Percentiles rank a stretch among this genome's conserved stretches.
These are phyloP conservation scores for Andrena trimmerana DNA, from an alignment of 2,888 invertebrate genomes.

Conservation along the genomic window DNA sequence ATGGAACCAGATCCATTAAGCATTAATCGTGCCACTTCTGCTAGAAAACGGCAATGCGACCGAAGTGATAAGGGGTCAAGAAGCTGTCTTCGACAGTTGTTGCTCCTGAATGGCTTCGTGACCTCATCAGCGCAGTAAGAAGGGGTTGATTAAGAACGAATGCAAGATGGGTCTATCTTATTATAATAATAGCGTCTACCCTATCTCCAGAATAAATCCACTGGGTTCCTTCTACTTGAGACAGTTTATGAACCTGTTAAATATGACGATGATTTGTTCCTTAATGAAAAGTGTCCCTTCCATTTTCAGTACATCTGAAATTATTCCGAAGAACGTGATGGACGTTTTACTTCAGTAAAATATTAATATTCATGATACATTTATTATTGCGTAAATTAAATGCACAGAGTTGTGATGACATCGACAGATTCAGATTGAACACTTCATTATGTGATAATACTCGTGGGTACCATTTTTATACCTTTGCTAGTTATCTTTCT, in stretches of 20 bases:
- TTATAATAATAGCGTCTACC: neutral
- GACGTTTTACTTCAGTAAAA: too few relatives aligned
- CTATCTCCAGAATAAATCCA: neutral
- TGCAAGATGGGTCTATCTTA: neutral
- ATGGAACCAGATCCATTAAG: slow-evolving; percentile 56
- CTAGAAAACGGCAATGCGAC: slow-evolving; percentile 44
- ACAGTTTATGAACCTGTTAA: neutral
- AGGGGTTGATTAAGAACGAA: neutral
- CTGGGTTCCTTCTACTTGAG: neutral
- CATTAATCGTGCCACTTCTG: slow-evolving; percentile 47
- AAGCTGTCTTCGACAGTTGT: slow-evolving; percentile 35
- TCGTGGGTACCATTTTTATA: too few relatives aligned
- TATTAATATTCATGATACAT: too few relatives aligned
- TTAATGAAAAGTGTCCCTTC: too few relatives aligned
- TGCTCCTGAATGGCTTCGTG: slow-evolving; percentile 1
- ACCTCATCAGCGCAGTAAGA: slow-evolving; percentile 7
- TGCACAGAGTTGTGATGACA: too few relatives aligned
- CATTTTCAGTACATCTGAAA: too few relatives aligned
- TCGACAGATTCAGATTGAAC: too few relatives aligned
- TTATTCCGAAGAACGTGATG: too few relatives aligned
- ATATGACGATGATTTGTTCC: too few relatives aligned
- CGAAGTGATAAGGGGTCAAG: slow-evolving; percentile 25
- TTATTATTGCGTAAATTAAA: too few relatives aligned
- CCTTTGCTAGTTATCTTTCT: too few relatives aligned
- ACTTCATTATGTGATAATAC: too few relatives aligned